Evolutionary conservation across 1,140 invertebrate species (phyloP), one percentile per base, ranked within the genome.

Genomic region (Probaryconus sp.): DNA sequence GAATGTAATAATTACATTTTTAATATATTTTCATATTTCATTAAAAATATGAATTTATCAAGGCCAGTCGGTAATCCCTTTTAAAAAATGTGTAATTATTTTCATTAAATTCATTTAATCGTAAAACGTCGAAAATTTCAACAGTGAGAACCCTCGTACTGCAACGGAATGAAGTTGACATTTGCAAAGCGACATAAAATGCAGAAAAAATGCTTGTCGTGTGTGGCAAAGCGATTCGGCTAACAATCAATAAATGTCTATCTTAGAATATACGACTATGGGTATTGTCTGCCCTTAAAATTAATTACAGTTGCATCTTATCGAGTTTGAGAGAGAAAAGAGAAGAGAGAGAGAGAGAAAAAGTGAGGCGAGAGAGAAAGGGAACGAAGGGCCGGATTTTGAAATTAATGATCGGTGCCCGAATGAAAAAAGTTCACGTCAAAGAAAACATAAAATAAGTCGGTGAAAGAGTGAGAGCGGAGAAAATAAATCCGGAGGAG

Each of bases 241-340:
- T 35, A 51, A 51, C 58, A 65, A 73, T 65, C 61, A 50, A 73
- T 73, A 60, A 65, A 67, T 40, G 69, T 73, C 69, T 30, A 47
- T 9, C 33, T 20, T 13, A 28, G 37, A 28, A 73, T 65, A 58
- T 61, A 73, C 61, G 69, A 55, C 60, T 65, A 65, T 38, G 53
- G 35, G 28, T 33, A 55, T 65, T 67, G 61, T 65, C 28, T 61
- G 53, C 10, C 53, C 61, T 64, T 61, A 43, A 64, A 63, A 71
- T 71, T 70, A 53, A 70, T 70, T 55, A 61, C 56, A 37, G 14
- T 14, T 16, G 3, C 17, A 13, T 37, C 17, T 55, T 60, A 47
- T 53, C 37, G 10, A 16, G 14, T 9, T n/a, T n/a, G n/a, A n/a
- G n/a, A n/a, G n/a, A n/a, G n/a, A n/a, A n/a, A n/a, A n/a, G n/a